These are phyloP conservation scores for Melanitta fusca DNA, from an alignment of 2,797 vertebrate species.

Conservation along the genomic window DNA sequence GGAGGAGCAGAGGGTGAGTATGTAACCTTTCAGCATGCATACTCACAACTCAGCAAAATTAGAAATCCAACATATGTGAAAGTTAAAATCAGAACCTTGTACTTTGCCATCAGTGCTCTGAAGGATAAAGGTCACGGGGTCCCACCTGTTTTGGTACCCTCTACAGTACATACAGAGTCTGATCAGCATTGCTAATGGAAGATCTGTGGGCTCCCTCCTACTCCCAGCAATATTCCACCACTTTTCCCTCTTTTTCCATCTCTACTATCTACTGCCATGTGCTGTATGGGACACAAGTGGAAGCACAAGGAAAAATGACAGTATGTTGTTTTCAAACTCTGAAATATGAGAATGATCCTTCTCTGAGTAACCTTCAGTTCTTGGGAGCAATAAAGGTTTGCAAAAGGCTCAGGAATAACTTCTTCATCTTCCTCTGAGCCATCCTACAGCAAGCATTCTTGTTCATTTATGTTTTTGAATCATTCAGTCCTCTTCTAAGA, in stretches of 20 bases:
- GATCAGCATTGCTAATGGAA: background rate
- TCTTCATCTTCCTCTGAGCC: background rate
- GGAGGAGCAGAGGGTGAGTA: background rate
- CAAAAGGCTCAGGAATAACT: background rate
- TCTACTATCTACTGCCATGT: background rate
- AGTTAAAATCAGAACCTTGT: background rate
- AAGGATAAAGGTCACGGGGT: background rate
- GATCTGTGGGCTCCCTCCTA: background rate
- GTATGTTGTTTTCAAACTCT: background rate
- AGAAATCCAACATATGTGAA: background rate
- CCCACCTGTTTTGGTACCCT: background rate
- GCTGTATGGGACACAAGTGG: background rate
- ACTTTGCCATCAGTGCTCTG: background rate
- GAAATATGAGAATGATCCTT: background rate
- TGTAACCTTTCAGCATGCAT: background rate
- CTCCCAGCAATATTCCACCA: background rate
- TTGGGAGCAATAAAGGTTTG: background rate
- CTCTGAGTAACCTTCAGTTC: background rate
- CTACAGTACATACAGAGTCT: background rate
- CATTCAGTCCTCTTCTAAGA: background rate
- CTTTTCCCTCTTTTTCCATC: background rate
- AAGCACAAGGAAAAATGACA: background rate
- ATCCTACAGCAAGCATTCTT: background rate
- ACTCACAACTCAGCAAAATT: background rate
- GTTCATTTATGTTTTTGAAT: background rate